Evolutionary conservation across 2,797 vertebrate genomes (phyloP).

Genomic region (Mus caroli): DNA sequence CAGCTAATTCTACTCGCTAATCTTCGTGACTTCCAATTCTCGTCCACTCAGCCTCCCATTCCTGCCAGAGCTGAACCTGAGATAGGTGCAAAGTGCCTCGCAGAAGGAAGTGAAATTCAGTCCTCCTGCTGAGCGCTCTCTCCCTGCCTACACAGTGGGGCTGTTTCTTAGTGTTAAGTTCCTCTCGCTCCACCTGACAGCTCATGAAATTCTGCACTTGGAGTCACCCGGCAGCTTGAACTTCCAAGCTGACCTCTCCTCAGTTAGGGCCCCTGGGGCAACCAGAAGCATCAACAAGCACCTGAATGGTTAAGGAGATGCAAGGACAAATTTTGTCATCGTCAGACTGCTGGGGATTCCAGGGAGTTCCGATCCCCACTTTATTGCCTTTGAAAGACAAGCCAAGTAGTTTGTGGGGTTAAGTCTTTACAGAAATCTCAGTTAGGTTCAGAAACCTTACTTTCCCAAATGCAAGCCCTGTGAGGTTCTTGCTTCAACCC

Average conservation of each 20-base stretch:
- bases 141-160: slow-evolving; percentile 54
- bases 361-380: slow-evolving; percentile 29
- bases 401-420: slow-evolving; percentile 47
- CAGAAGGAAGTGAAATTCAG: slow-evolving; percentile 83
- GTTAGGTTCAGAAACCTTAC: slow-evolving; percentile 53
- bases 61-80: slow-evolving; percentile 61
- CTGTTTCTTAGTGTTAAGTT: slow-evolving; percentile 67
- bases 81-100: slow-evolving; percentile 34
- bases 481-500: background rate
- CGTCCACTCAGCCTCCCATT: slow-evolving; percentile 28
- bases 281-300: slow-evolving; percentile 7
- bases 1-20: background rate
- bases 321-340: slow-evolving; percentile 39
- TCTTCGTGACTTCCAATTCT: slow-evolving; percentile 13
- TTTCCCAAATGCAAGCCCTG: slow-evolving; percentile 46
- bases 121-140: slow-evolving; percentile 72
- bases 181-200: slow-evolving; percentile 70
- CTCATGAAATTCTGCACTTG: slow-evolving; percentile 11
- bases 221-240: slow-evolving; percentile 16
- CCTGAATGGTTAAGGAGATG: slow-evolving; percentile 3
- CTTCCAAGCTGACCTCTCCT: background rate
- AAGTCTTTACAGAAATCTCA: slow-evolving; percentile 26
- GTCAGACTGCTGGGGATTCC: slow-evolving; percentile 41
- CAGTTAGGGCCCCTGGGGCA: background rate
- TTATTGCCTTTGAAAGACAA: slow-evolving; percentile 67